Evolutionary conservation across 1,140 invertebrate genomes (phyloP), one percentile per base, ranked within the genome.

Genomic region (Portunus trituberculatus): DNA sequence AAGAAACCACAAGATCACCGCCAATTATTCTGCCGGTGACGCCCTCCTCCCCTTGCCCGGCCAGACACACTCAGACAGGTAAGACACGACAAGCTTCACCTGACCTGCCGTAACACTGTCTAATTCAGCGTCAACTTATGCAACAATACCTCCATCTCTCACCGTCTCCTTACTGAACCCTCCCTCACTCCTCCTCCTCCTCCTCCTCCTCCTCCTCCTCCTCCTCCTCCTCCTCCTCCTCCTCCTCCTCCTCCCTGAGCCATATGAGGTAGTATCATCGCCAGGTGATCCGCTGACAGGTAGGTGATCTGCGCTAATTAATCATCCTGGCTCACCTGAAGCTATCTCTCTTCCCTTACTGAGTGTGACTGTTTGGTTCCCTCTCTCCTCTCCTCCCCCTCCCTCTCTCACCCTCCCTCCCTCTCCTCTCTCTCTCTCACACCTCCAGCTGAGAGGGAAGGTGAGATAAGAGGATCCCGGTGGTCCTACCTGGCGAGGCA

Each of bases 401-500:
- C 67, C 20, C 67, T n/a, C 67, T 76, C 67, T 76, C 67, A 7
- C n/a, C 20, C 59, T 76, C 59, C 20, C 10, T n/a, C 67, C 20
- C 20, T 76, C 67, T 76, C 20, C 25, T 20, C 20, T 20, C 20
- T n/a, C 25, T n/a, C 20, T 20, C 67, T 76, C 8, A 20, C 67
- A 76, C 67, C 67, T 76, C 67, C 67, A 76, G 67, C 67, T 76
- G 67, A 76, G 67, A 76, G 25, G 67, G 20, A 76, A 76, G 67
- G 67, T 7, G 20, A 76, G 67, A 76, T 76, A 76, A 76, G 67
- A 76, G n/a, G 67, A 12, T 76, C 16, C 67, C 67, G 67, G 67
- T 76, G 67, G 67, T 76, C 67, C 67, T 76, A 76, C 67, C 67
- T 76, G 67, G 67, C 67, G 67, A 76, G 67, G 67, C 67, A 76